Evolutionary conservation across 1,140 invertebrate species (phyloP), one percentile per base, ranked within the genome.

Genomic region (Drosophila arawakana): DNA sequence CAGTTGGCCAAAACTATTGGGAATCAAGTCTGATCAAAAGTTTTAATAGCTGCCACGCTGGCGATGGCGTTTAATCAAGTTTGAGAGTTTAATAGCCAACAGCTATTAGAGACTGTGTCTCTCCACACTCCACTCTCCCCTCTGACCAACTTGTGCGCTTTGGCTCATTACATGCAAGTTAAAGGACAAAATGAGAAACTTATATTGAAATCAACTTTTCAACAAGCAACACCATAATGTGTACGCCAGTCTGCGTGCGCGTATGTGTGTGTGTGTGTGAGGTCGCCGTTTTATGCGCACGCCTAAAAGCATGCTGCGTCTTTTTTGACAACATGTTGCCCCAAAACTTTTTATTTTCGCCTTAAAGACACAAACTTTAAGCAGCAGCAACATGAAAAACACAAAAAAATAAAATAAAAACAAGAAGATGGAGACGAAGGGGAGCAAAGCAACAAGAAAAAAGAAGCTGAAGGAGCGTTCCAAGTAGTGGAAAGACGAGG

Each of bases 121-220:
- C 15, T 8, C 41, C 3, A n/a, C 7, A 3, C 7, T 11, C 7
- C 7, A 11, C 34, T 39, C 25, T 18, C 0, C n/a, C 25, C 30
- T n/a, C 30, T 1, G 30, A 6, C 7, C n/a, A 37, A 9, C 11
- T 25, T 10, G 46, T 43, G 1, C 11, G 37, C 54, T 57, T 1
- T 15, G 66, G 57, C 72, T 70, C 58, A 74, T 74, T 74, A 74
- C 41, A 62, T 61, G 69, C 52, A 66, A 72, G 44, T 72, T 66
- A 66, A 72, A 66, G 69, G 72, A 70, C 72, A 74, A 62, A 76
- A 76, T 76, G 74, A 67, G 58, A 76, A 76, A 76, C 74, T 76
- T 76, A 76, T 76, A 76, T 76, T 76, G 74, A 73, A 76, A 73
- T 76, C 74, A 76, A 76, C 62, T 76, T 76, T 76, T 73, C 74